Percentiles rank a stretch among this genome's conserved stretches.
Conservation (phyloP, 2,888 invertebrate genomes). For the Oscheius sp. region DNA sequence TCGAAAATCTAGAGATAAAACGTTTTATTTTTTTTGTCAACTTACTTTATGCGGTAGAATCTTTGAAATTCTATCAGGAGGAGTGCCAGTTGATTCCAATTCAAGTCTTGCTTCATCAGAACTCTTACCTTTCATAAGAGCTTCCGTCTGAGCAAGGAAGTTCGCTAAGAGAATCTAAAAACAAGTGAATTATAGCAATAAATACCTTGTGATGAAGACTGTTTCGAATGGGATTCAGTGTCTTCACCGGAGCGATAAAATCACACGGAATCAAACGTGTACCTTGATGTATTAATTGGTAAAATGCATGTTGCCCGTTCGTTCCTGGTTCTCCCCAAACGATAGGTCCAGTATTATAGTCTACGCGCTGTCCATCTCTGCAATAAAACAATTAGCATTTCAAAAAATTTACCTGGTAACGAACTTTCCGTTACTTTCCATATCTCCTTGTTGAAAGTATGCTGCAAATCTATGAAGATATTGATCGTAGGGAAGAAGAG, state of each 20-base stretch:
- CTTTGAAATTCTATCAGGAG: constrained; percentile 79
- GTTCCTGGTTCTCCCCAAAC: constrained; percentile 99
- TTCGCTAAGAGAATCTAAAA: constrained; percentile 86
- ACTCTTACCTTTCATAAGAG: constrained; percentile 86
- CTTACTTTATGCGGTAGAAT: constrained; percentile 88
- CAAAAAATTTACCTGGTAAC: constrained; percentile 71
- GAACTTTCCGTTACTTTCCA: constrained; percentile 98
- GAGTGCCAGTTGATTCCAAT: constrained; percentile 82
- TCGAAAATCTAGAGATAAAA: constrained; percentile 78
- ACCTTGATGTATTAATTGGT: constrained; percentile 87
- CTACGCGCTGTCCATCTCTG: constrained; percentile 72
- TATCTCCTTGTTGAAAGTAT: constrained; percentile 88
- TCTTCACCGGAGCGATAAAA: constrained; percentile 90
- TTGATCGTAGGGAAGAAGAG: constrained; percentile 96
- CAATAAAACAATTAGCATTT: constrained; percentile 7
- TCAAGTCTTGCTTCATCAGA: constrained; percentile 81
- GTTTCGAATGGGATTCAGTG: constrained; percentile 85
- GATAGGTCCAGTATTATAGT: constrained; percentile 80
- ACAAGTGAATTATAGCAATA: neutral
- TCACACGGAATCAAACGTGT: constrained; percentile 91
- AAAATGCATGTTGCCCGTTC: constrained; percentile 99
- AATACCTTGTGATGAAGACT: constrained; percentile 84
- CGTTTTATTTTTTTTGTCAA: neutral
- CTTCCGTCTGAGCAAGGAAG: constrained; percentile 98
- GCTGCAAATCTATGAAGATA: constrained; percentile 96